These are phyloP conservation scores for Tetragonula clypearis DNA, from an alignment of 1,140 invertebrate genomes.

Conservation along the genomic window DNA sequence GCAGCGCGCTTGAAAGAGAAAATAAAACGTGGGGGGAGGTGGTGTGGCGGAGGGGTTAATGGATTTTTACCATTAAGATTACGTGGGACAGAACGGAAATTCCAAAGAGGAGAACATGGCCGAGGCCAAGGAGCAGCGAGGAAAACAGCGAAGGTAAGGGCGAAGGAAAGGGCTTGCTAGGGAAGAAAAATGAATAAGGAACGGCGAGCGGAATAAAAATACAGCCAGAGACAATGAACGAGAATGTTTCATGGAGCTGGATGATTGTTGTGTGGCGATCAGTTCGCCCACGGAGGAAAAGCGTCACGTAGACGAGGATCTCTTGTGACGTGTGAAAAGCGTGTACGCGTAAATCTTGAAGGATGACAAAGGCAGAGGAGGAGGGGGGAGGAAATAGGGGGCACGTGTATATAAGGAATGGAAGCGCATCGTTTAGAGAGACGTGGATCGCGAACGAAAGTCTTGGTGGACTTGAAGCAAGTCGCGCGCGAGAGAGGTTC, in stretches of 20 bases:
- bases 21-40: background rate
- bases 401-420: background rate
- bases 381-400: too few species aligned
- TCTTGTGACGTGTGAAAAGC: background rate
- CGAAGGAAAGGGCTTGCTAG: background rate
- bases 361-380: background rate
- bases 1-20: background rate
- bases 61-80: constrained; percentile 48
- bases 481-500: background rate
- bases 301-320: constrained; percentile 28
- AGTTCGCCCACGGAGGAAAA: constrained; percentile 8
- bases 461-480: background rate
- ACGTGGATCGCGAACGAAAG: background rate
- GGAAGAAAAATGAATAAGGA: constrained; percentile 43
- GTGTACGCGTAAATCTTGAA: constrained; percentile 27
- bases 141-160: background rate
- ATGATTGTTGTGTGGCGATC: constrained; percentile 49
- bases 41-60: constrained; percentile 13
- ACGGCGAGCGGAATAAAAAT: constrained; percentile 37
- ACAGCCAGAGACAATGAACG: constrained; percentile 22
- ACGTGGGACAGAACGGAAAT: constrained; percentile 19
- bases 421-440: background rate
- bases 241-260: constrained; percentile 60
- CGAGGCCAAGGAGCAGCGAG: too few species aligned
- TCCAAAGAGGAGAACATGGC: background rate